phyloP scores from a whole-genome alignment of 2,113 vertebrate genomes.

The Rhadina sibilatrix region DNA sequence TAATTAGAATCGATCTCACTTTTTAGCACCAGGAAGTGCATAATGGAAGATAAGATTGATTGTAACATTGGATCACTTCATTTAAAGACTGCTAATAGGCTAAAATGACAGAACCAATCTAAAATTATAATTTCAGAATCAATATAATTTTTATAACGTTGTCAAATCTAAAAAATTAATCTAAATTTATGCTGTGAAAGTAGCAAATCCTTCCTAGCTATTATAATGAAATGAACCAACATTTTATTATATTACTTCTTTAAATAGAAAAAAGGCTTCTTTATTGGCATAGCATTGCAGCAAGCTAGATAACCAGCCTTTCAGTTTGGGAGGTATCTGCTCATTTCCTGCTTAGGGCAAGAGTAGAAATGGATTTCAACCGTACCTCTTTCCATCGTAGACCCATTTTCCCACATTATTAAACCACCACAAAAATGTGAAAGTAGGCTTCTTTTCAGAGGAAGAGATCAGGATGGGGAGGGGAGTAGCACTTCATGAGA shows the following conservation, averaged over 20 bases:
- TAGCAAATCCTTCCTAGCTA: conserved; percentile 62
- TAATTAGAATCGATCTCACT: conserved; percentile 72
- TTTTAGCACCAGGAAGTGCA: conserved; percentile 72
- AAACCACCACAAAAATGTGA: not conserved
- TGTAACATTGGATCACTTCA: conserved; percentile 70
- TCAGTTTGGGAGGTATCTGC: conserved; percentile 11
- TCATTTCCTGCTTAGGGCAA: conserved; percentile 20
- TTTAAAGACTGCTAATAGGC: conserved; percentile 73
- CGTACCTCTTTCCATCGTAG: not conserved
- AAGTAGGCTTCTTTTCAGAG: not conserved
- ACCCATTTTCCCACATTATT: not conserved
- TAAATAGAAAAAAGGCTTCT: conserved; percentile 44
- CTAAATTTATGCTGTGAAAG: conserved; percentile 66
- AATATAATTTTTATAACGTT: conserved; percentile 71
- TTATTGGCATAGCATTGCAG: conserved; percentile 18
- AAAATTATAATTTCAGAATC: conserved; percentile 76
- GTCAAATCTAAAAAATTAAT: conserved; percentile 70
- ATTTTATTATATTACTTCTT: conserved; percentile 65
- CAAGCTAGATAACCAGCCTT: conserved; percentile 14
- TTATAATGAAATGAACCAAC: conserved; percentile 62
- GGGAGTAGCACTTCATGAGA: not conserved
- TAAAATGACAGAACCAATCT: conserved; percentile 71
- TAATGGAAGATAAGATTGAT: conserved; percentile 74
- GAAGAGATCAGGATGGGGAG: not conserved
- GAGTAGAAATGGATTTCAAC: conserved; percentile 8